Evolutionary conservation across 1,140 invertebrate genomes (phyloP), one percentile per base, ranked within the genome.

Genomic region (Euglossa dilemma): DNA sequence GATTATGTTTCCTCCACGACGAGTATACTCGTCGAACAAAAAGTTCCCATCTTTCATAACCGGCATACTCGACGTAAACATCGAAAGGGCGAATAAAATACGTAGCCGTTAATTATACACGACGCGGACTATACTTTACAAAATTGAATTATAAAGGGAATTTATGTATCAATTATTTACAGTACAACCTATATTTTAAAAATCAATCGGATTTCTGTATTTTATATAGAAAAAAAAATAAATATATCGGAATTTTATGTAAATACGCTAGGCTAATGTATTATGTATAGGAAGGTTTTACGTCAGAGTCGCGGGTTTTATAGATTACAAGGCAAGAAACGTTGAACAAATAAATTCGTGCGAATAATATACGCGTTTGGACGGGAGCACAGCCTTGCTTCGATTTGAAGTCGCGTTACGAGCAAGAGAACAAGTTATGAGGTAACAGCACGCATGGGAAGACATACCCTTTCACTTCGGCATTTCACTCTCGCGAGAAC

Each of bases 381-480:
- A 70, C 59, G 71, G 59, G 75, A 75, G 63, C 12, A 56, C 12
- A 52, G 59, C 61, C 72, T 75, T 81, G 78, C 52, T 75, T 79
- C 57, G 64, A 50, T 77, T 85, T 47, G 71, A 88, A 66, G 69
- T 67, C 57, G 69, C 90, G 88, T 92, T 91, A 91, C 87, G 84
- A 87, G 83, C 76, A 85, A 83, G 70, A 83, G 84, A 79, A 86
- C 83, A 79, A 87, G 85, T 89, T 87, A 82, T 92, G 92, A 92
- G 90, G 92, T 92, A 92, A 92, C 89, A 89, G 79, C 88, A 89
- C 89, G 89, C 91, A 89, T 85, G 87, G 72, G 84, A 91, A 91
- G 91, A 92, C 89, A 90, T 92, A 91, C 90, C 91, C 92, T 92
- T 92, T 92, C 92, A 92, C 92, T 92, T 91, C 86, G 91, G 91